These are phyloP conservation scores for Cephus runcator DNA, from an alignment of 2,888 invertebrate species.

Conservation along the genomic window DNA sequence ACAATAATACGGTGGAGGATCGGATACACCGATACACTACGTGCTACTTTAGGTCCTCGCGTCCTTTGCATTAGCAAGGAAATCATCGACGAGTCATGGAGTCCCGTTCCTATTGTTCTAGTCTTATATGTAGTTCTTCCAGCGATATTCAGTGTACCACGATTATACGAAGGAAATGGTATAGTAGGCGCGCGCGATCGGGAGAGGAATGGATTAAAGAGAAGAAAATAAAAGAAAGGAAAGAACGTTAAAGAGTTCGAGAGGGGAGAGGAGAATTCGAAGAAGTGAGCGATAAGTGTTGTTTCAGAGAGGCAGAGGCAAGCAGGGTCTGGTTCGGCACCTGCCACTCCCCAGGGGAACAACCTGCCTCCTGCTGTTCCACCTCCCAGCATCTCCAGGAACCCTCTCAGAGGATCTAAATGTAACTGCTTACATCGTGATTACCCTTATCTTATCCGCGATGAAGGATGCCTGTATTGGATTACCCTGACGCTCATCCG, in stretches of 20 bases:
- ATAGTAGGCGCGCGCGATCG: not conserved
- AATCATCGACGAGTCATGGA: not conserved
- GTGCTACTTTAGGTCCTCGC: not conserved
- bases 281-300: slow-evolving; percentile 59
- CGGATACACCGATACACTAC: slow-evolving; percentile 25
- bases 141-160: not conserved
- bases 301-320: slow-evolving; percentile 71
- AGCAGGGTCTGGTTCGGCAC: slow-evolving; percentile 78
- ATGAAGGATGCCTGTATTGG: not conserved
- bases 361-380: slow-evolving; percentile 65
- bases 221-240: not conserved
- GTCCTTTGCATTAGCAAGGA: not conserved
- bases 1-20: slow-evolving; percentile 48
- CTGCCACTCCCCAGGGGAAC: slow-evolving; percentile 77
- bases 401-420: slow-evolving; percentile 85
- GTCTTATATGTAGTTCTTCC: not conserved
- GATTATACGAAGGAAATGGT: not conserved
- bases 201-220: not conserved
- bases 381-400: slow-evolving; percentile 76
- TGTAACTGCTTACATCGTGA: slow-evolving; percentile 71
- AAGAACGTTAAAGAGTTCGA: not conserved
- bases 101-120: not conserved
- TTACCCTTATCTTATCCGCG: slow-evolving; percentile 38
- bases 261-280: slow-evolving; percentile 6
- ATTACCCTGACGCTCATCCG: not conserved